Conservation (phyloP, 2,888 invertebrate species). For the Anagyrus pseudococci region DNA sequence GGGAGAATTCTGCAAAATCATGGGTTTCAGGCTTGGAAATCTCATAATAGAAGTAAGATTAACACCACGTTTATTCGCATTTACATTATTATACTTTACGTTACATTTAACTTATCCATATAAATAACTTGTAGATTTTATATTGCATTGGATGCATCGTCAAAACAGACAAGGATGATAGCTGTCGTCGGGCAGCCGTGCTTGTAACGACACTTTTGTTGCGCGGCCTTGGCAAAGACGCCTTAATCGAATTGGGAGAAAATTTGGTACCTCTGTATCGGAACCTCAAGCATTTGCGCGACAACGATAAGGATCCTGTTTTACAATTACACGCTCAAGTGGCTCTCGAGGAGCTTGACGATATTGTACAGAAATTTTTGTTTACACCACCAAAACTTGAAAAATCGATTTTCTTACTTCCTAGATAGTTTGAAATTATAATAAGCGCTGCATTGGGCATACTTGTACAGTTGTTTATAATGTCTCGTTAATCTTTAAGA, state of each 20-base stretch:
- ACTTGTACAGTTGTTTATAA: too few relatives aligned
- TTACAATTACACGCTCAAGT: too few relatives aligned
- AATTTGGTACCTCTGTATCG: conserved; percentile 75
- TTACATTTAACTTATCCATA: conserved; percentile 64
- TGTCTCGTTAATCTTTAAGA: too few relatives aligned
- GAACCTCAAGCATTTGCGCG: conserved; percentile 71
- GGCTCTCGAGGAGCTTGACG: conserved; percentile 81
- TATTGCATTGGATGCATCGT: conserved; percentile 74
- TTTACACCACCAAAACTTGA: conserved; percentile 66
- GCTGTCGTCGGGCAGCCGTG: too few relatives aligned
- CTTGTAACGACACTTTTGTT: conserved; percentile 77
- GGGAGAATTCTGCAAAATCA: conserved; percentile 79
- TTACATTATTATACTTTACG: not conserved
- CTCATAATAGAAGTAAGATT: conserved; percentile 75
- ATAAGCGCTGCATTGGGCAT: too few relatives aligned
- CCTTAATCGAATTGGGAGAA: conserved; percentile 71
- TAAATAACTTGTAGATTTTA: conserved; percentile 72
- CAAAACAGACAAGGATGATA: conserved; percentile 73
- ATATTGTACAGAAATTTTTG: too few relatives aligned
- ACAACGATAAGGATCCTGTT: conserved; percentile 71
- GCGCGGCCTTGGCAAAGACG: conserved; percentile 78
- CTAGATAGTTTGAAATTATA: too few relatives aligned
- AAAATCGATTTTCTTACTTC: conserved; percentile 64
- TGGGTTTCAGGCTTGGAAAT: too few relatives aligned
- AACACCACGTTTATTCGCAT: conserved; percentile 20